These are phyloP conservation scores for Yasuhikotakia modesta DNA, from an alignment of 2,797 vertebrate genomes.

Conservation along the genomic window DNA sequence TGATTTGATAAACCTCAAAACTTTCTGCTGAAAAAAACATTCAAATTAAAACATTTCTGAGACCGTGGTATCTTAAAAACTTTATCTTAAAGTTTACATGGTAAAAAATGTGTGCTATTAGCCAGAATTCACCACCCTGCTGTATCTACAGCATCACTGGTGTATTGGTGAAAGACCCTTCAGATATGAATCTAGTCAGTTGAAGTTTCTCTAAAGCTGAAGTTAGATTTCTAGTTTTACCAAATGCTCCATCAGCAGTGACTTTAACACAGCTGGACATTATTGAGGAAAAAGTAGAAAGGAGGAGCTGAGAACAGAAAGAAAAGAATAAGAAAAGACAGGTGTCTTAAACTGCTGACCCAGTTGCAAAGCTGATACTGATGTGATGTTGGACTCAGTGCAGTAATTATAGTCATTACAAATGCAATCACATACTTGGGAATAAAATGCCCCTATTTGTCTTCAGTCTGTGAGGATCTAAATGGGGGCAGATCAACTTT, in stretches of 20 bases:
- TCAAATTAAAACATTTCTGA: too few relatives aligned
- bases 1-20: neutral
- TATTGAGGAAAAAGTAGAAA: neutral
- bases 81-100: too few relatives aligned
- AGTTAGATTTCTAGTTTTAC: neutral
- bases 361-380: constrained; percentile 33
- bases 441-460: constrained; percentile 22
- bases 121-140: too few relatives aligned
- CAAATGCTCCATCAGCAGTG: too few relatives aligned
- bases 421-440: constrained; percentile 26
- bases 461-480: constrained; percentile 35
- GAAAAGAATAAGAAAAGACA: neutral
- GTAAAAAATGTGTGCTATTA: too few relatives aligned
- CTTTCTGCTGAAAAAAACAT: neutral
- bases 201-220: too few relatives aligned
- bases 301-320: neutral
- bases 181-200: neutral
- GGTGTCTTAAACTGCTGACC: constrained; percentile 23
- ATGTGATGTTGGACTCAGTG: constrained; percentile 9
- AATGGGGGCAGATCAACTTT: constrained; percentile 48
- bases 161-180: neutral
- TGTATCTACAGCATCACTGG: too few relatives aligned
- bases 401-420: constrained; percentile 45
- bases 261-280: constrained; percentile 4
- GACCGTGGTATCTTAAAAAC: too few relatives aligned